phyloP scores from a whole-genome alignment of 2,888 invertebrate genomes.

The Drosophila pseudotakahashii region DNA sequence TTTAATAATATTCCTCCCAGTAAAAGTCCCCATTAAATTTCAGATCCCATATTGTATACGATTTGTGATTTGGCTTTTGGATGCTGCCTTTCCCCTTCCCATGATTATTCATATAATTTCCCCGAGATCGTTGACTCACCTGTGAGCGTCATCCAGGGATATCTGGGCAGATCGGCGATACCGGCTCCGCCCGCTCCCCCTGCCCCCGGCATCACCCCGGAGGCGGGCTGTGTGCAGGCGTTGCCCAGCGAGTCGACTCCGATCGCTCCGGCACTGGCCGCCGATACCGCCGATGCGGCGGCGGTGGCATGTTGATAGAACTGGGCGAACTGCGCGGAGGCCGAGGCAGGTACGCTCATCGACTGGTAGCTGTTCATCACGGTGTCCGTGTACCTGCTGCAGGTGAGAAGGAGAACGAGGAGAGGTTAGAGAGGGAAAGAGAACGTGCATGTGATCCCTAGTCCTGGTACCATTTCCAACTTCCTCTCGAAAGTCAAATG shows the following conservation, averaged over 20 bases:
- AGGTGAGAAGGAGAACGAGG: conserved; percentile 9
- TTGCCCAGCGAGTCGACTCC: conserved; percentile 92
- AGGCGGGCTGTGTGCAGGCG: conserved; percentile 90
- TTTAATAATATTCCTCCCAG: too few relatives aligned
- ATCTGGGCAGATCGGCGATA: conserved; percentile 95
- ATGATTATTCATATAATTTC: background rate
- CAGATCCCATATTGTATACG: too few relatives aligned
- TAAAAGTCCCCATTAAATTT: too few relatives aligned
- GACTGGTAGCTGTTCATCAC: conserved; percentile 85
- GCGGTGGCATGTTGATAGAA: conserved; percentile 93
- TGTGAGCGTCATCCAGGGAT: conserved; percentile 98
- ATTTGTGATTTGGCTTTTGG: background rate
- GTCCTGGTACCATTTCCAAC: conserved; percentile 1
- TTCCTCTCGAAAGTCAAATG: conserved; percentile 52
- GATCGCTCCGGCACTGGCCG: conserved; percentile 90
- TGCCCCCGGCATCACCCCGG: conserved; percentile 85
- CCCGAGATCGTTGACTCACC: conserved; percentile 86
- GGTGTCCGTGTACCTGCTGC: conserved; percentile 84
- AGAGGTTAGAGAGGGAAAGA: conserved; percentile 25
- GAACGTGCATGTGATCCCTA: conserved; percentile 15
- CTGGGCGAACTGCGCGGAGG: conserved; percentile 93
- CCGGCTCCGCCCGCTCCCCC: conserved; percentile 89
- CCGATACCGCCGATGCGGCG: conserved; percentile 88
- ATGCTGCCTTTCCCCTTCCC: background rate
- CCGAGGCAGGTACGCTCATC: conserved; percentile 85